These are phyloP conservation scores for Spilarctia lutea DNA, from an alignment of 2,888 invertebrate species.

Conservation along the genomic window DNA sequence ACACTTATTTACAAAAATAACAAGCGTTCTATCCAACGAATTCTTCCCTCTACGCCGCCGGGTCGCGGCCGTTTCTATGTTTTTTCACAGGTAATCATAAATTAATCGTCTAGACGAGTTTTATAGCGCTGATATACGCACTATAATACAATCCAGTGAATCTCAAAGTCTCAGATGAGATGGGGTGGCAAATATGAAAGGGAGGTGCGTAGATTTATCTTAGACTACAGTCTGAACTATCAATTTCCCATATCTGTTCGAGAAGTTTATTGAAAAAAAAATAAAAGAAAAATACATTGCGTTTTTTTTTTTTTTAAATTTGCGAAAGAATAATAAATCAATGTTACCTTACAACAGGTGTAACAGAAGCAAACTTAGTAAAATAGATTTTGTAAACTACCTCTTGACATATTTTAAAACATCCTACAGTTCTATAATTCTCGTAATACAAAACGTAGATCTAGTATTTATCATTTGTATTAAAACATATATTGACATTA, in stretches of 20 bases:
- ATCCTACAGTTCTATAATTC: no score
- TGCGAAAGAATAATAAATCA: no score
- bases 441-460: no score
- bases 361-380: no score
- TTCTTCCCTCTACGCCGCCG: not conserved
- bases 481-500: no score
- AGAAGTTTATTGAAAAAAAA: not conserved
- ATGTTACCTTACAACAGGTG: no score
- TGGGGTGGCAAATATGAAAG: constrained; percentile 7
- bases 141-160: constrained; percentile 55
- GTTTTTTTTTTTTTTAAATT: not conserved
- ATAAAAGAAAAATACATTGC: not conserved
- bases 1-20: not conserved
- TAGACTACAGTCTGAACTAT: not conserved
- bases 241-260: not conserved
- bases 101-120: constrained; percentile 81
- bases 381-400: no score
- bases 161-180: constrained; percentile 35
- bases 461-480: no score
- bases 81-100: constrained; percentile 76
- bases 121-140: constrained; percentile 79
- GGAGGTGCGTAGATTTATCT: not conserved
- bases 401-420: no score
- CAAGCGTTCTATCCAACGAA: not conserved
- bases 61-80: constrained; percentile 24